These are phyloP conservation scores for Meloidogyne hapla DNA, from an alignment of 1,140 invertebrate genomes.

Conservation along the genomic window DNA sequence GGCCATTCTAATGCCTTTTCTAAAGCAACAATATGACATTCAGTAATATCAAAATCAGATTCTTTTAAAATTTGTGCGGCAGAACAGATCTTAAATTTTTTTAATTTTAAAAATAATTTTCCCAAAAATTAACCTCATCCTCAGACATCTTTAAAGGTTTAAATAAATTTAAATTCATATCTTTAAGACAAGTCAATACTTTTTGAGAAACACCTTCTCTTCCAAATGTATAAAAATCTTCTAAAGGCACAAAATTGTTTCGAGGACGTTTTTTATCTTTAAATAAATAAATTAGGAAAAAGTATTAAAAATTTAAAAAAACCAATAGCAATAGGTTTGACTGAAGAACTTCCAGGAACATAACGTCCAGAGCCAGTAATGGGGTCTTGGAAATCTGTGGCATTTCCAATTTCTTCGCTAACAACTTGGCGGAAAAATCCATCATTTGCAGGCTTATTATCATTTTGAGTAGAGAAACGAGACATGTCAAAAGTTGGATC, in stretches of 20 bases:
- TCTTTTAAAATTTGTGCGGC: conserved; percentile 25
- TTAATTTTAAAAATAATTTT: conserved; percentile 15
- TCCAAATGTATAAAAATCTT: conserved; percentile 43
- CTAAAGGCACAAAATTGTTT: conserved; percentile 42
- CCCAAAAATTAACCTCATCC: conserved; percentile 30
- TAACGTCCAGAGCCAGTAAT: conserved; percentile 68
- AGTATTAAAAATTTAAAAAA: neutral
- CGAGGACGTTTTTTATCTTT: conserved; percentile 50
- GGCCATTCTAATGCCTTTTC: conserved; percentile 47
- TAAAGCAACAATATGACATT: conserved; percentile 37
- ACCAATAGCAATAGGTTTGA: conserved; percentile 64
- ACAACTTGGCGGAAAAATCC: conserved; percentile 66
- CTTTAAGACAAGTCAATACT: conserved; percentile 46
- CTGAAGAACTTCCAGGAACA: conserved; percentile 64
- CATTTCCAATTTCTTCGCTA: neutral
- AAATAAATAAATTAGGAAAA: conserved; percentile 35
- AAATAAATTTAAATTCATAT: conserved; percentile 47
- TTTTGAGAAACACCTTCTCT: conserved; percentile 45
- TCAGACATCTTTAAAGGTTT: conserved; percentile 31
- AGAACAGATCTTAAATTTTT: conserved; percentile 30
- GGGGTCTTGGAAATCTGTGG: conserved; percentile 63
- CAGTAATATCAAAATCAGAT: conserved; percentile 17
- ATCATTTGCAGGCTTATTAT: conserved; percentile 59
- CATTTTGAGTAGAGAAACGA: conserved; percentile 18
- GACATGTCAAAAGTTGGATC: conserved; percentile 25